Conservation (phyloP, 2,113 vertebrate genomes). For the Cnemophilus loriae region DNA sequence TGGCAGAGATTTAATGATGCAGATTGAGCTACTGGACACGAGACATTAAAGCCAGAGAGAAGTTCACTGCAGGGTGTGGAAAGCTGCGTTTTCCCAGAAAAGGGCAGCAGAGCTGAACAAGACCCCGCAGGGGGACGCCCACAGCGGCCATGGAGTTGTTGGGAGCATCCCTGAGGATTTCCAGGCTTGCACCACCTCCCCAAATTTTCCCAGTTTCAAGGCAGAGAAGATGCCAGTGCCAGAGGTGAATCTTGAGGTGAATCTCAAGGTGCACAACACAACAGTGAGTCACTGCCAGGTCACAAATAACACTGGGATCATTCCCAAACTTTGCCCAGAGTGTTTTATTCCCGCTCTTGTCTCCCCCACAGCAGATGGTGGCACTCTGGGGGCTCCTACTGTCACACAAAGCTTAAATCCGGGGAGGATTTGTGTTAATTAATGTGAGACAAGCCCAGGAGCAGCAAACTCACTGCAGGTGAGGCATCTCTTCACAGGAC, state of each 20-base stretch:
- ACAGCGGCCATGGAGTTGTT: background rate
- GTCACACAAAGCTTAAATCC: background rate
- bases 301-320: background rate
- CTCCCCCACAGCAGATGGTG: background rate
- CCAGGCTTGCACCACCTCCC: rapidly evolving
- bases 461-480: background rate
- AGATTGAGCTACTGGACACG: too few relatives aligned
- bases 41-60: rapidly evolving
- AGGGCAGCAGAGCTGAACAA: background rate
- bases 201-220: background rate
- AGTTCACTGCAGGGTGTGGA: background rate
- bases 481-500: background rate
- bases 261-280: background rate
- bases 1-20: background rate
- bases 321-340: background rate
- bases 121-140: background rate
- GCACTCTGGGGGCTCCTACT: background rate
- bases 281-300: background rate
- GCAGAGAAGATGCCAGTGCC: background rate
- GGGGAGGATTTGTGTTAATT: background rate
- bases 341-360: background rate
- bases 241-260: background rate
- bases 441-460: rapidly evolving
- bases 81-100: background rate
- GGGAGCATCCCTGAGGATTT: background rate